Percentiles rank a stretch among this genome's conserved stretches.
These are phyloP conservation scores for Iselma pallidipennis DNA, from an alignment of 2,888 invertebrate species.

Conservation along the genomic window DNA sequence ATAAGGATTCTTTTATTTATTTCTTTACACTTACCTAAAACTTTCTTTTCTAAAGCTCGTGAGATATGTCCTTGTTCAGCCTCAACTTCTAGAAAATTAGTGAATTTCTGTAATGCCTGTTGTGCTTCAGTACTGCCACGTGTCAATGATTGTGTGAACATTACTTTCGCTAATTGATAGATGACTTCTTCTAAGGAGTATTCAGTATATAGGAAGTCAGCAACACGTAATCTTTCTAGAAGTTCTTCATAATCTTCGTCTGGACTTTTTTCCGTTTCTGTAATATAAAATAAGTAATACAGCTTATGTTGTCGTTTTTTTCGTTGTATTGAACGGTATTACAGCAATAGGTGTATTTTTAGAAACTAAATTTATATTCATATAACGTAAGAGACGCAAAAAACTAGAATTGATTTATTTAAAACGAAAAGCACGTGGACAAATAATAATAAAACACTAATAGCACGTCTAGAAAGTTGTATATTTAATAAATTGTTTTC, in stretches of 20 bases:
- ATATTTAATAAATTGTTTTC: too few species aligned
- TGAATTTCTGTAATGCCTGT: slow-evolving; percentile 73
- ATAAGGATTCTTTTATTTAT: background rate
- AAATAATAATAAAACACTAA: too few species aligned
- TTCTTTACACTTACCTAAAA: slow-evolving; percentile 63
- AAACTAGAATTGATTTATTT: too few species aligned
- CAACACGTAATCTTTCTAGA: slow-evolving; percentile 69
- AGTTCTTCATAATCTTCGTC: slow-evolving; percentile 68
- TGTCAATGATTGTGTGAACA: slow-evolving; percentile 76
- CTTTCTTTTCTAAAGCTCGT: slow-evolving; percentile 74
- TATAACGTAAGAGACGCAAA: too few species aligned
- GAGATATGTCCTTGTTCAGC: slow-evolving; percentile 76
- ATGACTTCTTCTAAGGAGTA: slow-evolving; percentile 79
- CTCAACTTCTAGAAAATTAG: slow-evolving; percentile 73
- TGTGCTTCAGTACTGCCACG: slow-evolving; percentile 72
- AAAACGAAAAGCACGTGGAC: too few species aligned
- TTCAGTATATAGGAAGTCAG: slow-evolving; percentile 74
- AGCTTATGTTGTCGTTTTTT: too few species aligned
- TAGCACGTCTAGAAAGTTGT: too few species aligned
- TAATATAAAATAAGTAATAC: background rate
- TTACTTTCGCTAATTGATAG: slow-evolving; percentile 79
- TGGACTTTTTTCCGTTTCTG: slow-evolving; percentile 29
- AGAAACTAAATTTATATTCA: too few species aligned
- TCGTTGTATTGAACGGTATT: too few species aligned
- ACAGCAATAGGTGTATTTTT: too few species aligned